phyloP scores from a whole-genome alignment of 2,888 invertebrate genomes.

The Ophraella communa region DNA sequence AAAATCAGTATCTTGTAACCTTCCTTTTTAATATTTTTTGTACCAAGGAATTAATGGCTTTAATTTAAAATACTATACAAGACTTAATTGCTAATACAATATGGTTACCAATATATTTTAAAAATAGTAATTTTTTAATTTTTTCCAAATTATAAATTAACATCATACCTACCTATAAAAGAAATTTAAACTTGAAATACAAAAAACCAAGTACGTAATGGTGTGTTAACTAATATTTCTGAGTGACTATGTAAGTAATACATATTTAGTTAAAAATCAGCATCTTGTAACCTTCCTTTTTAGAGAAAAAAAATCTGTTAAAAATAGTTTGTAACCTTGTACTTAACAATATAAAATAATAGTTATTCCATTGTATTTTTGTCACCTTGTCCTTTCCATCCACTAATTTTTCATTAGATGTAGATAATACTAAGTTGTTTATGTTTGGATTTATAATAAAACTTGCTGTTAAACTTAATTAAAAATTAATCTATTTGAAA shows the following conservation, averaged over 20 bases:
- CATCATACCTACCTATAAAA: too few relatives aligned
- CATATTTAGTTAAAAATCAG: background rate
- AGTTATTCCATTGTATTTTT: constrained; percentile 6
- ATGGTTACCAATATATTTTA: too few relatives aligned
- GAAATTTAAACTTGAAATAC: too few relatives aligned
- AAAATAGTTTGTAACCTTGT: constrained; percentile 4
- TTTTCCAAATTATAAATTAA: too few relatives aligned
- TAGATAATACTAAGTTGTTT: background rate
- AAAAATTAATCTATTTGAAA: background rate
- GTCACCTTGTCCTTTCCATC: constrained; percentile 7
- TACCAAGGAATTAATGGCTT: too few relatives aligned
- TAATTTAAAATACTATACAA: too few relatives aligned
- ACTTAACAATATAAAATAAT: constrained; percentile 3
- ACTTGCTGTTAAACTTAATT: background rate
- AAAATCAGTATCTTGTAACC: background rate
- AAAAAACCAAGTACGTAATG: too few relatives aligned
- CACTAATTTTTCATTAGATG: background rate
- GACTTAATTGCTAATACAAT: too few relatives aligned
- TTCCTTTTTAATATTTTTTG: background rate
- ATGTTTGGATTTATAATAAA: background rate
- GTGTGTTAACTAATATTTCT: background rate
- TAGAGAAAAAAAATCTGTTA: background rate
- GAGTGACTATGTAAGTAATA: too few relatives aligned
- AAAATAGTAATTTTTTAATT: too few relatives aligned
- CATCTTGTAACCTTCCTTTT: background rate